Evolutionary conservation across 2,888 invertebrate genomes (phyloP).

Genomic region (Mylabris sibirica): DNA sequence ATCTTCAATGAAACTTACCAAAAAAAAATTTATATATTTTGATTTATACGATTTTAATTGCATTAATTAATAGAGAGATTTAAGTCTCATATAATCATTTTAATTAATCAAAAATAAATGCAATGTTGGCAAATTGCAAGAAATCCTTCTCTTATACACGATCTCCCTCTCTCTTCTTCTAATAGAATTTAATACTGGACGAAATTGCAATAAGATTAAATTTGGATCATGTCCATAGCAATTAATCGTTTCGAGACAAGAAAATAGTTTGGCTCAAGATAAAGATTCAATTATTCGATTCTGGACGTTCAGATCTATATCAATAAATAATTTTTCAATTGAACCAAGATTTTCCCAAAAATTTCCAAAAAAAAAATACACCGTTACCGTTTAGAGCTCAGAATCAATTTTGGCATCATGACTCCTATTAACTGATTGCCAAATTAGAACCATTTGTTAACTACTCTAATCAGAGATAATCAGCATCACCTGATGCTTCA

Average conservation of each 20-base stretch:
- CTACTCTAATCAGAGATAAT: not conserved
- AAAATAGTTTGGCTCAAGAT: constrained; percentile 10
- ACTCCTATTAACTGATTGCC: not conserved
- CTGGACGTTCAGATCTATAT: not conserved
- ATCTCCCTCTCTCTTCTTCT: not conserved
- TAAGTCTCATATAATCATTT: not conserved
- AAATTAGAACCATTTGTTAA: not conserved
- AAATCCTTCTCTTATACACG: not conserved
- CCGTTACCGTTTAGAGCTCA: too few relatives aligned
- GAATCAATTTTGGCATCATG: not conserved
- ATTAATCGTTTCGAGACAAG: constrained; percentile 22
- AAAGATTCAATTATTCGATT: not conserved
- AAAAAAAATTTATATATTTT: not conserved
- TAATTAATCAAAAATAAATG: constrained; percentile 13
- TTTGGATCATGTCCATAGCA: constrained; percentile 33
- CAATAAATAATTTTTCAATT: not conserved
- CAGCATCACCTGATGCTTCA: not conserved
- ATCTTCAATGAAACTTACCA: too few relatives aligned
- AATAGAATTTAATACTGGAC: not conserved
- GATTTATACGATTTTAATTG: not conserved
- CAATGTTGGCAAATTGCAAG: constrained; percentile 26
- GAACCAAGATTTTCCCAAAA: not conserved
- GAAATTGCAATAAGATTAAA: constrained; percentile 22
- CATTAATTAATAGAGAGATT: not conserved
- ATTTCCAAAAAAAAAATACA: not conserved